A percentile compares a stretch with the other conserved stretches of the same genome.
phyloP scores from a whole-genome alignment of 1,140 invertebrate species.

The Eumeta japonica region DNA sequence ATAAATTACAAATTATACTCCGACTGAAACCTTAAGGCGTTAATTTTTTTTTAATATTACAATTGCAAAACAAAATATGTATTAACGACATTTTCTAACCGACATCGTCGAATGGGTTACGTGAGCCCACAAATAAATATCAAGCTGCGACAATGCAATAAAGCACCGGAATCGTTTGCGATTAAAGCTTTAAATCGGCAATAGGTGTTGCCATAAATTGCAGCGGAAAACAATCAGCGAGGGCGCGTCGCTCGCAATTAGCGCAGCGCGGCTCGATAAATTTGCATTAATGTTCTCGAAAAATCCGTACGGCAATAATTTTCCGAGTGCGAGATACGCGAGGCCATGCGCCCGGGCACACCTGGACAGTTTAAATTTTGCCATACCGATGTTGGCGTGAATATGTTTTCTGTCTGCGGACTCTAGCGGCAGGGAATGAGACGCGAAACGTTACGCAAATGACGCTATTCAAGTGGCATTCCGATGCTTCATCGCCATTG shows the following conservation, averaged over 20 bases:
- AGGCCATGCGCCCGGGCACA: no score
- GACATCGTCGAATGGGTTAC: conserved; percentile 43
- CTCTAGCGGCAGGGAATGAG: no score
- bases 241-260: conserved; percentile 51
- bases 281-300: conserved; percentile 57
- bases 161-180: conserved; percentile 55
- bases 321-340: conserved; percentile 26
- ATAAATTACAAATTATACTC: conserved; percentile 6
- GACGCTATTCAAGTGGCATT: no score
- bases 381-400: no score
- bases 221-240: conserved; percentile 54
- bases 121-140: conserved; percentile 47
- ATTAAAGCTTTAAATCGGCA: conserved; percentile 58
- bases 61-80: no score
- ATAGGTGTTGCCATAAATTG: conserved; percentile 57
- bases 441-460: no score
- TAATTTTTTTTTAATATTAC: no score
- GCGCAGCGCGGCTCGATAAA: conserved; percentile 52
- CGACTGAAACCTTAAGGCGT: conserved; percentile 28
- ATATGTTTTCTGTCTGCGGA: no score
- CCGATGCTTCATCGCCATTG: no score
- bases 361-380: no score
- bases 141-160: conserved; percentile 49
- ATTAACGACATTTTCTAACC: no score
- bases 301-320: conserved; percentile 54